Evolutionary conservation across 2,888 invertebrate species (phyloP).

Genomic region (Dorcus hopei): DNA sequence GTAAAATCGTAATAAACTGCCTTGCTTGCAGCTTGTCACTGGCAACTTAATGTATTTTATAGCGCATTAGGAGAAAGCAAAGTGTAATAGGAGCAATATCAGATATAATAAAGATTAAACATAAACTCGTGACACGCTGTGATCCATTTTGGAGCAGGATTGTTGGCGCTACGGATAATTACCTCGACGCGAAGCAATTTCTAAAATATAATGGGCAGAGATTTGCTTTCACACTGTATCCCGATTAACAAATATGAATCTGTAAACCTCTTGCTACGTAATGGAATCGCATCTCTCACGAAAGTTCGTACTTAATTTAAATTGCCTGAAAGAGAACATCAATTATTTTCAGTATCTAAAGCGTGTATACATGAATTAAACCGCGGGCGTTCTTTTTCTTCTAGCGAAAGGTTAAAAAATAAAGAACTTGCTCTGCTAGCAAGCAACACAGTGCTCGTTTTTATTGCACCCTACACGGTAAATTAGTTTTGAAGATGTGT

Average conservation of each 20-base stretch:
- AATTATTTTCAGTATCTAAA: too few species aligned
- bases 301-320: not conserved
- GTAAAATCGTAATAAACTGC: too few species aligned
- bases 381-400: too few species aligned
- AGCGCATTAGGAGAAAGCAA: constrained; percentile 19
- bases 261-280: not conserved
- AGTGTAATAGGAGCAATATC: constrained; percentile 11
- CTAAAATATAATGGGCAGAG: constrained; percentile 12
- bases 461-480: too few species aligned
- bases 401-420: too few species aligned
- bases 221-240: constrained; percentile 7
- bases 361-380: too few species aligned
- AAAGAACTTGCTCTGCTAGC: too few species aligned
- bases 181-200: constrained; percentile 10
- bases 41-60: constrained; percentile 22
- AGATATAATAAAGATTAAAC: constrained; percentile 21
- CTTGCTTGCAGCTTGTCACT: constrained; percentile 14
- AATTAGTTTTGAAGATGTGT: too few species aligned
- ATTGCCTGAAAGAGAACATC: too few species aligned
- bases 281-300: not conserved
- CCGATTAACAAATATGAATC: not conserved
- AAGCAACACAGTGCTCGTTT: too few species aligned
- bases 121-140: constrained; percentile 14
- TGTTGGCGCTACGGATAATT: constrained; percentile 11
- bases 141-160: constrained; percentile 11